Base-by-base conservation (phyloP, 2,113 vertebrate species). In the Zapornia atra region DNA sequence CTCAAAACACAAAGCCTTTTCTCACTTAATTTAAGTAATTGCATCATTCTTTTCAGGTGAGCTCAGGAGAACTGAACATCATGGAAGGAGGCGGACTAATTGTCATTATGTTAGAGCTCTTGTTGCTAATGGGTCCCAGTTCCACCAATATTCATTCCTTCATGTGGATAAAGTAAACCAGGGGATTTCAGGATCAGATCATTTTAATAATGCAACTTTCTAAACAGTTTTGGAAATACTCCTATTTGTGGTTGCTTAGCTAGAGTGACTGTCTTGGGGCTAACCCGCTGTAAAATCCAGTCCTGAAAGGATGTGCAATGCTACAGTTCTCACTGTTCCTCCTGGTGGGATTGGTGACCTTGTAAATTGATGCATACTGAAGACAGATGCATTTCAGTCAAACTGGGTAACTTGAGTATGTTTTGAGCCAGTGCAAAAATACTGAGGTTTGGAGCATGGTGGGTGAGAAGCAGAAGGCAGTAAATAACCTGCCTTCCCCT, bases 1-100 rank as follows among this genome's bases (percentile, higher is more conserved):
- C 69, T 90, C 66, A 68, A 86, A 88, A 44, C 85, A 88, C 24
- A 53, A 76, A 76, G 50, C 21, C 63, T 88, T 4, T 87, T 50
- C 81, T 92, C 70, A 88, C 36, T 83, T 90, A 76, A 86, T 91
- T 93, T 78, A 88, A 95, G 76, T 76, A 91, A 92, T 84, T 61
- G 36, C 75, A 73, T 65, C 9, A 15, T 48, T 57, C 60, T 75
- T 95, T 90, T 53, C 60, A 33, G 79, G 72, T 26, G 40, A 91
- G 50, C 70, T 88, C 82, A 69, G 72, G 82, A 91, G 63, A 85
- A 28, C 78, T 50, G 14, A 73, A 44, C 24, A 13, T 65, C 22
- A 6, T 19, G 57, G 83, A 66, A 82, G 65, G 75, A 91, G 68
- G 36, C 72, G 80, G 31, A n/a, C 42, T 64, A n/a, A 82, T 50